Conservation (phyloP, 64 coral and sea anemone species). For the Acropora tenuis region DNA sequence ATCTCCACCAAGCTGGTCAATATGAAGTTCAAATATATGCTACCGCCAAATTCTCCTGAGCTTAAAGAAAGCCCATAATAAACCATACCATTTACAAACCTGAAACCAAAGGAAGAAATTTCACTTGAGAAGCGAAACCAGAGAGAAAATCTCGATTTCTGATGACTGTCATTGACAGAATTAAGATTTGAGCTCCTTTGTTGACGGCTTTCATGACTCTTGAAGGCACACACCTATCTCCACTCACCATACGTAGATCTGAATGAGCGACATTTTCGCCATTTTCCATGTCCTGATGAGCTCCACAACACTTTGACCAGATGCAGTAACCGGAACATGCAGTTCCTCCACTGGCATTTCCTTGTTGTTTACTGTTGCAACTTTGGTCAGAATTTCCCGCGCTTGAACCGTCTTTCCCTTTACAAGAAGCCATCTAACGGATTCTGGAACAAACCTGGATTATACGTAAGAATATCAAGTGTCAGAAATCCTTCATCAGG, state of each 20-base stretch:
- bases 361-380: slow-evolving; percentile 77
- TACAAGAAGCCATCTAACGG: slow-evolving; percentile 89
- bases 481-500: too few species aligned
- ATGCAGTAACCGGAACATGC: slow-evolving; percentile 44
- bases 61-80: slow-evolving; percentile 62
- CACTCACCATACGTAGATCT: slow-evolving; percentile 83
- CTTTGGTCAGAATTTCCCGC: slow-evolving; percentile 60
- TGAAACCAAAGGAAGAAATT: background rate
- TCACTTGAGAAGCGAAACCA: too few species aligned
- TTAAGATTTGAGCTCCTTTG: too few species aligned
- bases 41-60: slow-evolving; percentile 72
- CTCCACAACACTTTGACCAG: slow-evolving; percentile 72
- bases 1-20: slow-evolving; percentile 66
- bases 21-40: slow-evolving; percentile 75
- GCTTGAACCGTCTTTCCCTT: slow-evolving; percentile 75
- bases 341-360: slow-evolving; percentile 76
- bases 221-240: too few species aligned
- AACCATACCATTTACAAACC: slow-evolving; percentile 66
- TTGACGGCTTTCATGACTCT: too few species aligned
- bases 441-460: slow-evolving; percentile 81
- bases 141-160: too few species aligned
- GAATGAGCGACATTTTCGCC: slow-evolving; percentile 63
- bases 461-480: background rate
- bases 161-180: too few species aligned
- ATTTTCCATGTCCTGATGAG: slow-evolving; percentile 64